phyloP scores from a whole-genome alignment of 2,888 invertebrate genomes.

The Caenorhabditis drosophilae region DNA sequence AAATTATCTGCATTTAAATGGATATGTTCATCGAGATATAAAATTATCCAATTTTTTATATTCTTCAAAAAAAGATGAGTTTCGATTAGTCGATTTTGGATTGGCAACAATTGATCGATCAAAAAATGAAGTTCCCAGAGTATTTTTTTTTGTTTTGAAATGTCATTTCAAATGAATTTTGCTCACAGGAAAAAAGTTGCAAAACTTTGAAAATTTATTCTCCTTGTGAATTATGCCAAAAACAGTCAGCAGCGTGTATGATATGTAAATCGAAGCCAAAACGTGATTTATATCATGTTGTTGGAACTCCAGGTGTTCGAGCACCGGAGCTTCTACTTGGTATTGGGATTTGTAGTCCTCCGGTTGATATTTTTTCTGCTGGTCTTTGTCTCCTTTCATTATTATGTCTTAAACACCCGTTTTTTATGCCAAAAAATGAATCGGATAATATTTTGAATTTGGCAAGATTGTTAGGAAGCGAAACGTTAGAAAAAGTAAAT shows the following conservation, averaged over 20 bases:
- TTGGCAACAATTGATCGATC: constrained; percentile 24
- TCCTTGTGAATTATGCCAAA: constrained; percentile 1
- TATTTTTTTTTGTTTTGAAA: constrained; percentile 3
- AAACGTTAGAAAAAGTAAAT: constrained; percentile 19
- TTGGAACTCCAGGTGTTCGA: constrained; percentile 34
- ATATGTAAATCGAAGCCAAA: constrained; percentile 17
- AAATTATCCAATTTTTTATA: constrained; percentile 37
- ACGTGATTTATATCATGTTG: constrained; percentile 22
- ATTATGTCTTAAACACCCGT: constrained; percentile 25
- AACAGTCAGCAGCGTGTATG: constrained; percentile 7
- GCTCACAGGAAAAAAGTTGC: background rate
- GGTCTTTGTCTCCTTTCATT: constrained; percentile 29
- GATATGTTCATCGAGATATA: constrained; percentile 35
- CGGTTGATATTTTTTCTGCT: constrained; percentile 31
- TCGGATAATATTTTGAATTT: constrained; percentile 31
- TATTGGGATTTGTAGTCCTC: constrained; percentile 11
- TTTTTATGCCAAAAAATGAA: constrained; percentile 33
- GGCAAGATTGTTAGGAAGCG: constrained; percentile 22
- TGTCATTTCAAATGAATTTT: background rate
- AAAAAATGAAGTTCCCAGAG: constrained; percentile 18
- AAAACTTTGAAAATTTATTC: background rate
- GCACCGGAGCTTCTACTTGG: constrained; percentile 34
- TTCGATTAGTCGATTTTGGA: constrained; percentile 37
- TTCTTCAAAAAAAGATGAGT: constrained; percentile 14
- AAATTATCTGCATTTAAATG: constrained; percentile 28